These are phyloP conservation scores for Oncopodura yosiiana DNA, from an alignment of 1,140 invertebrate species.

Conservation along the genomic window DNA sequence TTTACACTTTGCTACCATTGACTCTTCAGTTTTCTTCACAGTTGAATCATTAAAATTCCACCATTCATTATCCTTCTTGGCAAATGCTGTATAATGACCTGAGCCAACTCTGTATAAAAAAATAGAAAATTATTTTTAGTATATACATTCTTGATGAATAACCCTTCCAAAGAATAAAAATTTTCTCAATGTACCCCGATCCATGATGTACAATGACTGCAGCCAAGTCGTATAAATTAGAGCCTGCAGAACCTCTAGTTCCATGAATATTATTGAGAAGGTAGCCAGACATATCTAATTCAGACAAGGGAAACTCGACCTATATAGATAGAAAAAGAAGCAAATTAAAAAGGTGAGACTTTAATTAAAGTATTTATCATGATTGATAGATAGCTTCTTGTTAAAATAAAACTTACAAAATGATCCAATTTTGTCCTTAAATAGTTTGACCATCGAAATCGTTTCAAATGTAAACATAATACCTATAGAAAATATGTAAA, in stretches of 20 bases:
- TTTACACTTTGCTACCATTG: conserved; percentile 64
- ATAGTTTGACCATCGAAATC: conserved; percentile 73
- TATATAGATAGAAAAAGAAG: no score
- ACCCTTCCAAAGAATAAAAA: neutral
- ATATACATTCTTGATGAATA: neutral
- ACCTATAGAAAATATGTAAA: conserved; percentile 45
- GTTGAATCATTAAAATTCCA: conserved; percentile 81
- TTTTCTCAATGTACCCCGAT: conserved; percentile 58
- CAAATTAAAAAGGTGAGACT: no score
- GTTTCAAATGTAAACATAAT: conserved; percentile 72
- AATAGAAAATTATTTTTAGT: conserved; percentile 29
- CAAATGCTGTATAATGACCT: conserved; percentile 77
- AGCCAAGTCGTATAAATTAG: conserved; percentile 66
- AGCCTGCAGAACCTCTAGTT: conserved; percentile 51
- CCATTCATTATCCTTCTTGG: conserved; percentile 67
- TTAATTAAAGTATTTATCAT: no score
- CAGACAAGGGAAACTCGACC: conserved; percentile 62
- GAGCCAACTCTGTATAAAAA: conserved; percentile 57
- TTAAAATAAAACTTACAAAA: no score
- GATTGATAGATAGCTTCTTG: no score
- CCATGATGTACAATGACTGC: conserved; percentile 79
- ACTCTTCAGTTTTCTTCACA: conserved; percentile 59
- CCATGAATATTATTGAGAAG: conserved; percentile 58
- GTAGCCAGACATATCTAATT: conserved; percentile 70
- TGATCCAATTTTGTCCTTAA: conserved; percentile 71